Evolutionary conservation across 1,140 invertebrate genomes (phyloP).

Genomic region (Stegodyphus dumicola): DNA sequence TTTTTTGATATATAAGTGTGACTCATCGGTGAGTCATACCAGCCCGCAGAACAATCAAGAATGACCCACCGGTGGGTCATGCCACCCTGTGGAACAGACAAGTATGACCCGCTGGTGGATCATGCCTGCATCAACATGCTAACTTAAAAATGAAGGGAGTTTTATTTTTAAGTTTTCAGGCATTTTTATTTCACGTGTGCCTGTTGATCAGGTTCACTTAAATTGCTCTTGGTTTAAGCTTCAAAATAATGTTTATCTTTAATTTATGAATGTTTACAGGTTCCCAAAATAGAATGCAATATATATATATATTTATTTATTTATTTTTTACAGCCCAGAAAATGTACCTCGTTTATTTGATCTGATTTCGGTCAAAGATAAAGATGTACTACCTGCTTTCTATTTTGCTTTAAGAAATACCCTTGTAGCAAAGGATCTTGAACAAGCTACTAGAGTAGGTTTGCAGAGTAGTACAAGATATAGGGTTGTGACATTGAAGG

Average conservation of each 20-base stretch:
- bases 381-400: slow-evolving; percentile 84
- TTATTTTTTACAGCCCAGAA: slow-evolving; percentile 74
- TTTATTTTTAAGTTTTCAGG: too few relatives aligned
- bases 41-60: too few relatives aligned
- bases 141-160: too few relatives aligned
- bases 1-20: too few relatives aligned
- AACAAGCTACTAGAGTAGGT: slow-evolving; percentile 90
- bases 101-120: too few relatives aligned
- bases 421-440: slow-evolving; percentile 86
- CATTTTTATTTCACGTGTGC: too few relatives aligned
- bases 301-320: not conserved
- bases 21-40: too few relatives aligned
- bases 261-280: not conserved
- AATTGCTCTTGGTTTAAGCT: not conserved
- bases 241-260: not conserved
- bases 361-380: slow-evolving; percentile 84
- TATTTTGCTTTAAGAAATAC: slow-evolving; percentile 91
- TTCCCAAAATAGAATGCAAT: not conserved
- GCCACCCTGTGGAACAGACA: too few relatives aligned
- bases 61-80: too few relatives aligned
- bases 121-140: too few relatives aligned
- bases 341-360: slow-evolving; percentile 91
- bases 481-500: slow-evolving; percentile 90
- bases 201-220: not conserved
- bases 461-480: slow-evolving; percentile 80